Base-by-base conservation (phyloP, 2,888 invertebrate genomes). In the Ditula angustiorana region DNA sequence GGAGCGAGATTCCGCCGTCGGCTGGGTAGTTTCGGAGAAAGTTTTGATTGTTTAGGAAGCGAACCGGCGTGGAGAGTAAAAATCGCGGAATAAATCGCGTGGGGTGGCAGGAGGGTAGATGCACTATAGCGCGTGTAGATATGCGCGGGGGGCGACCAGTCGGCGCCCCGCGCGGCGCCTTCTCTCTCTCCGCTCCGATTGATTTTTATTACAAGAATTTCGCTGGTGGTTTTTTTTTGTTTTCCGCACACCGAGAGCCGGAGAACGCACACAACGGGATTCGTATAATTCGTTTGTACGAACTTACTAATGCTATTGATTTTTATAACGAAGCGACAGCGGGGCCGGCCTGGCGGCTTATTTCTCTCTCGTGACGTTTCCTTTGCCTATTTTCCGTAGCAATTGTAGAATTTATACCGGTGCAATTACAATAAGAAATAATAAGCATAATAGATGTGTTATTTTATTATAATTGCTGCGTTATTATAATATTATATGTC, bases 201-300 rank as follows among this genome's bases (percentile, higher is more conserved):
- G 92, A 93, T 92, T 93, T 93, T 93, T 92, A 93, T 93, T 93
- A 92, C 92, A 92, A 92, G 92, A 91, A 92, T 92, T 91, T 90
- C 83, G 87, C 86, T 90, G 85, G 86, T 83, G 88, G 87, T 85
- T 89, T 90, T 90, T 86, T 87, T 92, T 89, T 88, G 86, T 88
- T 90, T 86, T 83, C 80, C 88, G 85, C 89, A 88, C 90, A 88
- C 86, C 71, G 79, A 84, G 79, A 84, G 82, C 81, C 80, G 75
- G 71, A 75, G 77, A 67, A 88, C 91, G 86, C 90, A 92, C 91
- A 91, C 90, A 87, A 80, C 82, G 83, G 79, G 80, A 89, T 71
- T 88, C 86, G 88, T 88, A 92, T 92, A 92, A 92, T 92, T 92
- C 90, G 88, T 92, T 90, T 92, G 92, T 92, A 90, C 90, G 83